Evolutionary conservation across 2,113 vertebrate genomes (phyloP), one percentile per base, ranked within the genome.

Genomic region (Porphyrio hochstetteri): DNA sequence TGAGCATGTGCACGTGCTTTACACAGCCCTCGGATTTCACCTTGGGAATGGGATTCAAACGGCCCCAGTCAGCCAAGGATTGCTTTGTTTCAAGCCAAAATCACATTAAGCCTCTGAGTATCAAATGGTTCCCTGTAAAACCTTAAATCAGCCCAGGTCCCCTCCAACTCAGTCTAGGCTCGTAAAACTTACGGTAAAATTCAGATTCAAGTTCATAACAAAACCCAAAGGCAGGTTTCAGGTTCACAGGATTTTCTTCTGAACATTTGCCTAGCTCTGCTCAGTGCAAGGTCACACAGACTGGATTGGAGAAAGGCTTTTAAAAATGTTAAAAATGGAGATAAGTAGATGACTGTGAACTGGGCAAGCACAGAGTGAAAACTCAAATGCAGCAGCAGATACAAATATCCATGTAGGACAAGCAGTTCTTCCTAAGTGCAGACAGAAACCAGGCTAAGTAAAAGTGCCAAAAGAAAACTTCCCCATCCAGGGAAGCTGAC

Each of bases 111-210:
- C 63, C n/a, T 92, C 77, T 55, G 80, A 82, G 86, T 93, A 94
- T 96, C 92, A 79, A 94, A 92, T 84, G 61, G 83, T 89, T 95
- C 91, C 96, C 94, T 67, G 55, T 96, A 96, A 95, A 96, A 96
- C 27, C 72, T 88, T 93, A 93, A 95, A 96, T 88, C 86, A 91
- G 74, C 67, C 74, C 86, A 90, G 64, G 88, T 92, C 85, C 82
- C 55, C 59, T 92, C 77, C 83, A 89, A 59, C 53, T 94, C 88
- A 93, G 72, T 55, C 86, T 69, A 76, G 90, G 77, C 93, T 96
- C 29, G 1, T 97, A 96, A 96, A 94, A 83, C 77, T 79, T 50
- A 33, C 0, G 57, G 69, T 86, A 95, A 96, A 97, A 94, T 72
- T 95, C 82, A 69, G 80, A 87, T 95, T 94, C 82, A 61, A 92